A percentile compares a stretch with the other conserved stretches of the same genome.
phyloP scores from a whole-genome alignment of 2,113 vertebrate genomes.

The Pelecanoides urinatrix region DNA sequence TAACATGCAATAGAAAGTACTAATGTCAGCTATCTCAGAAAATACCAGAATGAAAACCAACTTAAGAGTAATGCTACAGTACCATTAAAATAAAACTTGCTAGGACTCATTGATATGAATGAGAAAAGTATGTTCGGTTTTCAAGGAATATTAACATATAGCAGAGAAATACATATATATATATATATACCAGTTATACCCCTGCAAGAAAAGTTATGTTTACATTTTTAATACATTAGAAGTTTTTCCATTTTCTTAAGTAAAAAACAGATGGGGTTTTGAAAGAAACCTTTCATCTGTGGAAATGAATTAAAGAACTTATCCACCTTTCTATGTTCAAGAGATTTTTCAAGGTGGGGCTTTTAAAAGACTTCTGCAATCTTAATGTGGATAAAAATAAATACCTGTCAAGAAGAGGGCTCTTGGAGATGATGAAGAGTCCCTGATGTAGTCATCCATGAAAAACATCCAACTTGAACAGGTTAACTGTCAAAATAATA shows the following conservation, averaged over 20 bases:
- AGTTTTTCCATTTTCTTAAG: conserved; percentile 48
- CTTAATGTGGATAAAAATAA: neutral
- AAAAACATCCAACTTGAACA: neutral
- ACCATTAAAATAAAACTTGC: conserved; percentile 18
- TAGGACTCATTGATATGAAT: conserved; percentile 43
- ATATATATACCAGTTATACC: conserved; percentile 60
- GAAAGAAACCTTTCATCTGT: conserved; percentile 47
- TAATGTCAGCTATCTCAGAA: conserved; percentile 6
- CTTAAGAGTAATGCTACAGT: conserved; percentile 28
- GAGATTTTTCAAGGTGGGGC: conserved; percentile 38
- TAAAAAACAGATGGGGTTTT: conserved; percentile 45
- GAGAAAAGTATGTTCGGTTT: conserved; percentile 49
- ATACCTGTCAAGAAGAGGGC: neutral
- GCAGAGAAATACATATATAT: conserved; percentile 50
- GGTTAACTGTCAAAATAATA: neutral
- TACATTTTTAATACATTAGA: conserved; percentile 69
- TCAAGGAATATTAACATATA: conserved; percentile 60
- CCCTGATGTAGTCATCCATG: neutral
- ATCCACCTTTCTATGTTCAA: conserved; percentile 17
- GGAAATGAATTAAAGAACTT: conserved; percentile 24
- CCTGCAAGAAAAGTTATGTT: conserved; percentile 68
- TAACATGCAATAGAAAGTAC: conserved; percentile 32
- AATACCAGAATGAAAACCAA: neutral
- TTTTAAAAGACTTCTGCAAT: conserved; percentile 23
- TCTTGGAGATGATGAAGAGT: neutral